A percentile compares a stretch with the other conserved stretches of the same genome.
Evolutionary conservation across 1,140 invertebrate species (phyloP).

Genomic region (Drosophila pachea): DNA sequence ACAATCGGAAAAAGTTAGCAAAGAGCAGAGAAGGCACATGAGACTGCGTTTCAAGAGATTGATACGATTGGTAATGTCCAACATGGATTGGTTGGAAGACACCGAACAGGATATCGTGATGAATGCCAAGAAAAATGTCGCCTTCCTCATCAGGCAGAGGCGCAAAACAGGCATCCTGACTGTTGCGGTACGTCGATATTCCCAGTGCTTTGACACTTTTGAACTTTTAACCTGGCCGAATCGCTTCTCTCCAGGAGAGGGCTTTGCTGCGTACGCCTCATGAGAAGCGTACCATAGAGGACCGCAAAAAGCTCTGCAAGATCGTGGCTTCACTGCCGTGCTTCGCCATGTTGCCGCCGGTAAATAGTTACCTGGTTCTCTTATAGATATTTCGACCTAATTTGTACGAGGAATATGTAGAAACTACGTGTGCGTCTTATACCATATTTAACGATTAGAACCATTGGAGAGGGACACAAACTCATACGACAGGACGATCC

Average conservation of each 20-base stretch:
- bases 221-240: neutral
- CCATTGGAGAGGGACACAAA: slow-evolving; percentile 20
- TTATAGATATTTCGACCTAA: too few species aligned
- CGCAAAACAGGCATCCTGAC: slow-evolving; percentile 58
- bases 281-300: slow-evolving; percentile 32
- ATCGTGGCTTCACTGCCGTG: slow-evolving; percentile 48
- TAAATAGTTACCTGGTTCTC: slow-evolving; percentile 17
- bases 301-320: slow-evolving; percentile 50
- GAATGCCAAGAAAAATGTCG: slow-evolving; percentile 58
- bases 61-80: slow-evolving; percentile 43
- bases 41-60: slow-evolving; percentile 38
- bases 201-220: too few species aligned
- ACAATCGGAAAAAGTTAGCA: too few species aligned
- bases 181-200: slow-evolving; percentile 35
- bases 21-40: too few species aligned
- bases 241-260: slow-evolving; percentile 38
- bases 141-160: slow-evolving; percentile 54
- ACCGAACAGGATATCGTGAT: slow-evolving; percentile 44
- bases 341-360: slow-evolving; percentile 49
- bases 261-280: slow-evolving; percentile 38
- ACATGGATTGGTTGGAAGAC: slow-evolving; percentile 55
- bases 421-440: slow-evolving; percentile 56
- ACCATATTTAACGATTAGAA: slow-evolving; percentile 41
- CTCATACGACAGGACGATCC: slow-evolving; percentile 40
- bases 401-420: slow-evolving; percentile 5